Evolutionary conservation across 2,888 invertebrate genomes (phyloP).

Genomic region (Nomada ruficornis): DNA sequence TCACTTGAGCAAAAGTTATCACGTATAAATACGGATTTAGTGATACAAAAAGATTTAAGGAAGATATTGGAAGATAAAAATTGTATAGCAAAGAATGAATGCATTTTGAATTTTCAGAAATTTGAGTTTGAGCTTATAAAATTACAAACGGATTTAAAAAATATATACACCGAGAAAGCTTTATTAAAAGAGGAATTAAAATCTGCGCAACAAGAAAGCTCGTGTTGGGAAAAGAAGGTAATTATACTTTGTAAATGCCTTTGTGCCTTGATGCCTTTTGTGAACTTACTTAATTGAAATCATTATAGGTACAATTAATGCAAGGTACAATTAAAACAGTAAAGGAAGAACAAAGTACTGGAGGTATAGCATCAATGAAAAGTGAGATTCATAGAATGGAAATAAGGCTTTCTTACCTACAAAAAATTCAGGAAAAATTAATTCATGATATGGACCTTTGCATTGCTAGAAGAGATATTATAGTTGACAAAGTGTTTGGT

Average conservation of each 20-base stretch:
- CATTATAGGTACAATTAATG: slow-evolving; percentile 85
- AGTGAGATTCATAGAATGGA: slow-evolving; percentile 94
- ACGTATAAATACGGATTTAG: slow-evolving; percentile 82
- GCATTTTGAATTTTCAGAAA: slow-evolving; percentile 86
- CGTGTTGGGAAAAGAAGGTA: slow-evolving; percentile 93
- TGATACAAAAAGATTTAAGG: slow-evolving; percentile 86
- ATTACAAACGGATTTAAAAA: slow-evolving; percentile 89
- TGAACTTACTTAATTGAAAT: background rate
- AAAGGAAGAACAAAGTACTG: slow-evolving; percentile 87
- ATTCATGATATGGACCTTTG: slow-evolving; percentile 88
- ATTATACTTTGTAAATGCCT: background rate
- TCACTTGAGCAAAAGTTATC: slow-evolving; percentile 87
- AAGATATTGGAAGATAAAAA: slow-evolving; percentile 86
- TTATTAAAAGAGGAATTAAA: slow-evolving; percentile 88
- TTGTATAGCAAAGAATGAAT: slow-evolving; percentile 85
- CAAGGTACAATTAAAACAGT: slow-evolving; percentile 90
- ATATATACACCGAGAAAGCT: slow-evolving; percentile 88
- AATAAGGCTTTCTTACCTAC: slow-evolving; percentile 86
- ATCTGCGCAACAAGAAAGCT: slow-evolving; percentile 87
- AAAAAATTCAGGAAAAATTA: slow-evolving; percentile 86
- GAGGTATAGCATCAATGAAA: slow-evolving; percentile 91
- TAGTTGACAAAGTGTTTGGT: slow-evolving; percentile 86
- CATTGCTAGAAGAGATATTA: slow-evolving; percentile 87
- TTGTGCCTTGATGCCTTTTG: background rate
- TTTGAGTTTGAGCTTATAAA: slow-evolving; percentile 89